Base-by-base conservation (phyloP, 2,113 vertebrate species). In the Clarias magur region DNA sequence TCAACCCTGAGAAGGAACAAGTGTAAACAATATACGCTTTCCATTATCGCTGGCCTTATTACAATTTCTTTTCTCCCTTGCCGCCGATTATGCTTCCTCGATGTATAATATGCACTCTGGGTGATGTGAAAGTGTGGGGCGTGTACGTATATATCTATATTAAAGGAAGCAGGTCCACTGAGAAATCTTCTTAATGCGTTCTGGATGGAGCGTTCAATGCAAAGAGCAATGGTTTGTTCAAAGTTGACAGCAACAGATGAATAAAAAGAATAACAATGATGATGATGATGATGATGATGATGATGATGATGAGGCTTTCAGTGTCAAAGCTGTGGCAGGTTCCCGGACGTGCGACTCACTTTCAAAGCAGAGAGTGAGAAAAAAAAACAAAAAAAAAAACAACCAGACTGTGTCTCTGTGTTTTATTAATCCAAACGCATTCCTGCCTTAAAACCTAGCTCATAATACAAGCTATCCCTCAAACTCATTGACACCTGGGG, bases 401-500 rank as follows among this genome's bases (percentile, higher is more conserved):
- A 81, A 83, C 34, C 57, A 38, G 78, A 21, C 70, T 21, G 65
- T 30, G 10, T 30, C 57, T n/a, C 75, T 62, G 70, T 70, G 83
- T 85, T 85, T 85, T 87, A 87, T 89, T 87, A 87, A 84, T 85
- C 59, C 85, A 63, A 78, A 85, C 65, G 53, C 82, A 60, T 59
- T 38, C 57, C 67, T 68, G 56, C 85, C 25, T 70, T 86, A 79
- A 81, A 88, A 89, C 76, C 57, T 63, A 48, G 62, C 86, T 83
- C 86, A 73, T 82, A 89, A 86, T 62, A 62, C 85, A 15, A 73
- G 80, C 88, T 63, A 54, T 85, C 76, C 73, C 48, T 85, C 83
- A 67, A 84, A 75, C 80, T 82, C 85, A 75, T 65, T 70, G 59
- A 82, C 82, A 87, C 86, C 82, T 85, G 75, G 63, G 63, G 84